Evolutionary conservation across 1,140 invertebrate species (phyloP).

Genomic region (Trypoxylus dichotomus): DNA sequence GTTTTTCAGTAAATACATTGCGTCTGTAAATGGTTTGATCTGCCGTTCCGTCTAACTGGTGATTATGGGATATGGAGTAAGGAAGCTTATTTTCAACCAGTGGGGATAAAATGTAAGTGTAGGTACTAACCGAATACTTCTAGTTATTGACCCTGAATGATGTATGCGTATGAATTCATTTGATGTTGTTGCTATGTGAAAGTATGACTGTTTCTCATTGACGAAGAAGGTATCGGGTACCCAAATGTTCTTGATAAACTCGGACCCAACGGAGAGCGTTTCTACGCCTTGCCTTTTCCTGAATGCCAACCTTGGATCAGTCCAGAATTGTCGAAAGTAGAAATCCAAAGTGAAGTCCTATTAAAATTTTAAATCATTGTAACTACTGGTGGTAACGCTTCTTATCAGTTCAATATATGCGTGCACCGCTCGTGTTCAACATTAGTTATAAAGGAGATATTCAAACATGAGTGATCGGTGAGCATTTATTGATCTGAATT

Average conservation of each 20-base stretch:
- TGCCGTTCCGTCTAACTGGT: too few relatives aligned
- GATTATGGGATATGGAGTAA: too few relatives aligned
- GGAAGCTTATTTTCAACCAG: neutral
- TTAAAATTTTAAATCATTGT: neutral
- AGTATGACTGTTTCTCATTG: slow-evolving; percentile 98
- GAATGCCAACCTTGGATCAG: slow-evolving; percentile 90
- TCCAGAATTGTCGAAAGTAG: slow-evolving; percentile 99
- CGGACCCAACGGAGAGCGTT: slow-evolving; percentile 86
- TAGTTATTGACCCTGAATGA: slow-evolving; percentile 90
- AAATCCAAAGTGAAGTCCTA: slow-evolving; percentile 98
- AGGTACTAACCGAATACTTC: slow-evolving; percentile 88
- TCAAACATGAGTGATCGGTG: neutral
- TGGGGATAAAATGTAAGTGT: neutral
- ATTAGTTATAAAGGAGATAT: neutral
- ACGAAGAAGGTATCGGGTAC: slow-evolving; percentile 98
- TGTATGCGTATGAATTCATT: slow-evolving; percentile 97
- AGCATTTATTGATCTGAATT: slow-evolving; percentile 19
- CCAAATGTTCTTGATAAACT: slow-evolving; percentile 97
- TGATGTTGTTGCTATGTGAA: slow-evolving; percentile 95
- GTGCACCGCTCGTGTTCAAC: neutral
- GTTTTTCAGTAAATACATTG: too few relatives aligned
- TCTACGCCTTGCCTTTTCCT: slow-evolving; percentile 83
- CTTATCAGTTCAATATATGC: slow-evolving; percentile 1
- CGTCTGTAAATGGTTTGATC: too few relatives aligned
- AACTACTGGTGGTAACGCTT: neutral